A percentile compares a stretch with the other conserved stretches of the same genome.
These are phyloP conservation scores for Plotosus lineatus DNA, from an alignment of 2,113 vertebrate genomes.

Conservation along the genomic window DNA sequence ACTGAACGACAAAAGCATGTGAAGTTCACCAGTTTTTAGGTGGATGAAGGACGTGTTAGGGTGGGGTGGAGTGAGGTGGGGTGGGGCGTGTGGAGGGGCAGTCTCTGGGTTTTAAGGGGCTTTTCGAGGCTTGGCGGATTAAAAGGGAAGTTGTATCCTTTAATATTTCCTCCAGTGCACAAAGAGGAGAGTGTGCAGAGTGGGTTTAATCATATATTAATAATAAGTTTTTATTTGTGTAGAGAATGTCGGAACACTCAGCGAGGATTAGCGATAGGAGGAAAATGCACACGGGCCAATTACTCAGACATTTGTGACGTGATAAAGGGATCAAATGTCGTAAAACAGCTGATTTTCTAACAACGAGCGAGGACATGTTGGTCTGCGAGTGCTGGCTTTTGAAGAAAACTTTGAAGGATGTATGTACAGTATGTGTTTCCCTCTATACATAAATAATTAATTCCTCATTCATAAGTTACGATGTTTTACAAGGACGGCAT, in stretches of 20 bases:
- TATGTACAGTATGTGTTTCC: too few relatives aligned
- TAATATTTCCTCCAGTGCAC: conserved; percentile 48
- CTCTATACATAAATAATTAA: too few relatives aligned
- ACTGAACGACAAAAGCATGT: conserved; percentile 56
- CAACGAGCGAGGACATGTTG: neutral
- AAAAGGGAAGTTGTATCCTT: conserved; percentile 52
- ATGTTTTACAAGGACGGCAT: too few relatives aligned
- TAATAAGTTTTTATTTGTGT: conserved; percentile 28
- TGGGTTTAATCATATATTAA: conserved; percentile 21
- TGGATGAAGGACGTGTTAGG: conserved; percentile 41
- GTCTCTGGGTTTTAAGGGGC: conserved; percentile 48
- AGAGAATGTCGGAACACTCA: neutral
- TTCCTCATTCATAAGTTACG: too few relatives aligned
- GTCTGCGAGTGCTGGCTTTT: too few relatives aligned
- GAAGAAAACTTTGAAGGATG: too few relatives aligned
- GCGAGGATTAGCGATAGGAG: neutral
- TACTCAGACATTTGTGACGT: neutral
- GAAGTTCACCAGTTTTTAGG: conserved; percentile 42
- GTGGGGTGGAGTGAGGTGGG: conserved; percentile 34
- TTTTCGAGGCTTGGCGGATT: conserved; percentile 49
- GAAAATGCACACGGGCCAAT: neutral
- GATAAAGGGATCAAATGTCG: neutral
- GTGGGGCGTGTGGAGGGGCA: neutral
- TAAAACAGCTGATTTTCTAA: neutral
- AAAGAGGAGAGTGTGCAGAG: conserved; percentile 33